Percentiles rank a stretch among this genome's conserved stretches.
Conservation (phyloP, 2,888 invertebrate species). For the Eumerus sabulonum region DNA sequence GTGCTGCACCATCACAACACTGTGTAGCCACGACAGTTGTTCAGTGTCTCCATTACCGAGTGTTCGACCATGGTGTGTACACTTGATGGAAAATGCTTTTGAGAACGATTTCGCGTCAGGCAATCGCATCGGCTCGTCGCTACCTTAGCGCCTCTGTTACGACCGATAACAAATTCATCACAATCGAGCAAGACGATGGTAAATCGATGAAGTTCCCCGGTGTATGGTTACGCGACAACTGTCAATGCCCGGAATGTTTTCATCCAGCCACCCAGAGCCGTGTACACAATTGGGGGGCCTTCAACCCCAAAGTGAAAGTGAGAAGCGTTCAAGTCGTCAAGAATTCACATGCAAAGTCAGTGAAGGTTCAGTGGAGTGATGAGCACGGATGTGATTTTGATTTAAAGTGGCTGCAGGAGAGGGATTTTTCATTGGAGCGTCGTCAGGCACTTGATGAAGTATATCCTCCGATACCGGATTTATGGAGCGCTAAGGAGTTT, state of each 20-base stretch:
- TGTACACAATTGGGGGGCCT: constrained; percentile 82
- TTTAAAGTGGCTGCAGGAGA: constrained; percentile 82
- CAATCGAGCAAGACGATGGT: constrained; percentile 37
- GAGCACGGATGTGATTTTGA: constrained; percentile 81
- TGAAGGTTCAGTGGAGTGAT: constrained; percentile 82
- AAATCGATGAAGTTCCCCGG: constrained; percentile 81
- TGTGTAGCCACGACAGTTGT: no score
- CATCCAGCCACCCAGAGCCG: constrained; percentile 83
- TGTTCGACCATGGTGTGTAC: not conserved
- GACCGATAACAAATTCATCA: constrained; percentile 39
- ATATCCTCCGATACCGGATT: constrained; percentile 80
- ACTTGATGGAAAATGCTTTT: constrained; percentile 13
- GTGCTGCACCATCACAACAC: no score
- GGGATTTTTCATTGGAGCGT: constrained; percentile 80
- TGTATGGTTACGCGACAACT: constrained; percentile 87
- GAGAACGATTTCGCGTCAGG: not conserved
- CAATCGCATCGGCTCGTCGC: constrained; percentile 20
- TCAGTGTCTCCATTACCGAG: not conserved
- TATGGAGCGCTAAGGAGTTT: constrained; percentile 81
- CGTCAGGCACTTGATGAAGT: constrained; percentile 80
- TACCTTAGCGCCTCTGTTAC: constrained; percentile 31
- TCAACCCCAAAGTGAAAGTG: constrained; percentile 80
- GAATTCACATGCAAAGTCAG: constrained; percentile 49
- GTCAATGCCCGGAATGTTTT: constrained; percentile 85
- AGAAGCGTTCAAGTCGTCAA: constrained; percentile 69